Conservation (phyloP, 1,140 invertebrate species). For the Micrasema longulum region DNA sequence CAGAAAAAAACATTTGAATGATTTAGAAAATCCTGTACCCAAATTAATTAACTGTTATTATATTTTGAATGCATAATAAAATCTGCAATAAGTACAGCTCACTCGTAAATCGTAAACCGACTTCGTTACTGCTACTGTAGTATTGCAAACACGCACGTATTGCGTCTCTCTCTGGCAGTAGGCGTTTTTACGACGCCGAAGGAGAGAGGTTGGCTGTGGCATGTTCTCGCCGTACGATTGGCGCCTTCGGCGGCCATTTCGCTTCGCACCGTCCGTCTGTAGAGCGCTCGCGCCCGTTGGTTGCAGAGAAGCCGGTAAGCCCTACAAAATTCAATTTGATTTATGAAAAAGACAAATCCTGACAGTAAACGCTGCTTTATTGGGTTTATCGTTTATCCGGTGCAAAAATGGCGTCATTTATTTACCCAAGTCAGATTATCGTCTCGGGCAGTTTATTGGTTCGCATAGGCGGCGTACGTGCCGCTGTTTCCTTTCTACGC, state of each 20-base stretch:
- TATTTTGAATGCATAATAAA: too few species aligned
- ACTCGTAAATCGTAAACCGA: background rate
- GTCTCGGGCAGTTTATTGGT: constrained; percentile 23
- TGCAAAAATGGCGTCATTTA: too few species aligned
- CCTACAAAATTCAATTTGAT: background rate
- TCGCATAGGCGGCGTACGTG: constrained; percentile 40
- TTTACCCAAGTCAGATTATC: too few species aligned
- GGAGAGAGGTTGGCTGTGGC: constrained; percentile 19
- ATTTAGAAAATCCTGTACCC: too few species aligned
- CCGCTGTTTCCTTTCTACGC: constrained; percentile 29
- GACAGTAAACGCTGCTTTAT: background rate
- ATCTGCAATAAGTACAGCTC: background rate
- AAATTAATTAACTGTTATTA: background rate
- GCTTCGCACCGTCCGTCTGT: constrained; percentile 36
- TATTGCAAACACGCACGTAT: constrained; percentile 26
- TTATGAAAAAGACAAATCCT: constrained; percentile 2
- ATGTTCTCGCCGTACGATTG: constrained; percentile 6
- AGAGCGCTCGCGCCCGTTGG: constrained; percentile 37
- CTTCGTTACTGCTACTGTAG: background rate
- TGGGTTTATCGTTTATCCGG: background rate
- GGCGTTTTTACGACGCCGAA: background rate
- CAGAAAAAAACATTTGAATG: too few species aligned
- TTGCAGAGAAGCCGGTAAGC: constrained; percentile 40
- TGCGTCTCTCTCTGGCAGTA: background rate
- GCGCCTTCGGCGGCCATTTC: constrained; percentile 31